Evolutionary conservation across 2,888 invertebrate genomes (phyloP).

Genomic region (Eucera pruinosa): DNA sequence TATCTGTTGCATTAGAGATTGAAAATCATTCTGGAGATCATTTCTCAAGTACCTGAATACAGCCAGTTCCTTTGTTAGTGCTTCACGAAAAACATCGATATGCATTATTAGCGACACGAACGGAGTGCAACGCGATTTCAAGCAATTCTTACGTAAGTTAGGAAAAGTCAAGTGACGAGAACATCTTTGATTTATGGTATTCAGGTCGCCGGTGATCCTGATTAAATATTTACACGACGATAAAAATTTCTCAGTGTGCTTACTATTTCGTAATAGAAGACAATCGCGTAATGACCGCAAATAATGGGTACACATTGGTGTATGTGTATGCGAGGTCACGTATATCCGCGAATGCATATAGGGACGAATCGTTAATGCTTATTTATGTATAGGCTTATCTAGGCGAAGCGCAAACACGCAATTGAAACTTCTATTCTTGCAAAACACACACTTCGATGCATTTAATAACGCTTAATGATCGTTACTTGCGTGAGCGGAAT

Average conservation of each 20-base stretch:
- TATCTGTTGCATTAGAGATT: too few relatives aligned
- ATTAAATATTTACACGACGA: constrained; percentile 41
- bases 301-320: constrained; percentile 13
- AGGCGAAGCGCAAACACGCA: constrained; percentile 25
- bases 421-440: constrained; percentile 23
- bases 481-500: neutral
- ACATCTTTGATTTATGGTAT: constrained; percentile 31
- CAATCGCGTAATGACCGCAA: constrained; percentile 33
- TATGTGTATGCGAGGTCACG: constrained; percentile 9
- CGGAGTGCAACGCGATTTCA: neutral
- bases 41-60: too few relatives aligned
- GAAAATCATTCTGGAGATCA: too few relatives aligned
- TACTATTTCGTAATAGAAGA: constrained; percentile 34
- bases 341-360: constrained; percentile 26
- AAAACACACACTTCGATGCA: constrained; percentile 11
- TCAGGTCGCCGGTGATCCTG: constrained; percentile 25
- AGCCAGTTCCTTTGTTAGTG: too few relatives aligned
- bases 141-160: constrained; percentile 12
- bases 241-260: constrained; percentile 30
- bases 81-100: too few relatives aligned
- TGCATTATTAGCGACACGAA: neutral
- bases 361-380: constrained; percentile 19
- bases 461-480: constrained; percentile 24
- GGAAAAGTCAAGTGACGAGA: constrained; percentile 15
- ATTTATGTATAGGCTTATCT: constrained; percentile 39